Conservation (phyloP, 2,797 vertebrate species). For the Coregonus sp. region DNA sequence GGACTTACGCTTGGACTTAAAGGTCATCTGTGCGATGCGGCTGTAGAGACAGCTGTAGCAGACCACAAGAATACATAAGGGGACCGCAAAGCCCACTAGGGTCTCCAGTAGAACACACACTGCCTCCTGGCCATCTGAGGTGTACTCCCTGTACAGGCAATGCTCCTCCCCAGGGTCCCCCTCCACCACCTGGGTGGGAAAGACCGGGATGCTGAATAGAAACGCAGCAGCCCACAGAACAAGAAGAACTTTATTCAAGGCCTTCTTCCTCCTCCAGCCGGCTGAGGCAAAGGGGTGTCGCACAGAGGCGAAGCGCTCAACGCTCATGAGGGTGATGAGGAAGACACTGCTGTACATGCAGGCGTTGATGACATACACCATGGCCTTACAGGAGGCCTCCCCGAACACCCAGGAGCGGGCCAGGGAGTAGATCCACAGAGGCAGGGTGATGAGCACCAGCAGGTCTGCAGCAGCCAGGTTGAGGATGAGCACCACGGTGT, state of each 20-base stretch:
- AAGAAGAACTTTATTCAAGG: slow-evolving; percentile 68
- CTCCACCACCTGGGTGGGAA: slow-evolving; percentile 75
- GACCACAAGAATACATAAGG: slow-evolving; percentile 78
- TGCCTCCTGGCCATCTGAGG: slow-evolving; percentile 65
- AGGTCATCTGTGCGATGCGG: slow-evolving; percentile 81
- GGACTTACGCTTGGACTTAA: slow-evolving; percentile 79
- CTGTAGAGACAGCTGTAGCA: slow-evolving; percentile 82
- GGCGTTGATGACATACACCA: slow-evolving; percentile 80
- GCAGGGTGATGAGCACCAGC: slow-evolving; percentile 84
- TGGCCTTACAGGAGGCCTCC: slow-evolving; percentile 70
- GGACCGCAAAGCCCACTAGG: slow-evolving; percentile 81
- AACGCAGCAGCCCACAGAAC: slow-evolving; percentile 77
- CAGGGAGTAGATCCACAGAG: slow-evolving; percentile 87
- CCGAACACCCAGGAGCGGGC: slow-evolving; percentile 82
- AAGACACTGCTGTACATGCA: slow-evolving; percentile 89
- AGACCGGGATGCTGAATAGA: slow-evolving; percentile 78
- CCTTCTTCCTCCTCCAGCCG: slow-evolving; percentile 74
- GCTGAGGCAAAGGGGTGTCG: slow-evolving; percentile 79
- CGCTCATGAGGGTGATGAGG: slow-evolving; percentile 83
- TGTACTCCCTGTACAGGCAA: slow-evolving; percentile 74
- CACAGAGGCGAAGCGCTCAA: slow-evolving; percentile 82
- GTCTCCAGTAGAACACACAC: slow-evolving; percentile 80
- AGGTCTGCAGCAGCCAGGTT: slow-evolving; percentile 84
- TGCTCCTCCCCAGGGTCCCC: slow-evolving; percentile 5
- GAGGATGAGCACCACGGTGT: slow-evolving; percentile 83